Base-by-base conservation (phyloP, 2,113 vertebrate genomes). In the Phocoena sinus region DNA sequence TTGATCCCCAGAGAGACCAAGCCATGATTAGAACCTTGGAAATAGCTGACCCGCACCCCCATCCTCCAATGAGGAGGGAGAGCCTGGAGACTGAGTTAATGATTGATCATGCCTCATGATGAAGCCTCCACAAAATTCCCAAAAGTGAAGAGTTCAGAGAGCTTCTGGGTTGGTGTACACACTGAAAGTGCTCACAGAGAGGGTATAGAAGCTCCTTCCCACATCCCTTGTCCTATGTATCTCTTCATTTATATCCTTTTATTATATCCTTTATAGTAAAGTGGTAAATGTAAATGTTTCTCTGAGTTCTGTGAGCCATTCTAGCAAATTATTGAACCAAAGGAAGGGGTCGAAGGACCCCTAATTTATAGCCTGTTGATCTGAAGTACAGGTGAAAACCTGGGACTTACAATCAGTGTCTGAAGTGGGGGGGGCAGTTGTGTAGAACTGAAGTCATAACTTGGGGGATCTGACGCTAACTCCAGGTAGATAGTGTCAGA, bases 1-100 rank as follows among this genome's bases (percentile, higher is more conserved):
- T 26, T 15, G 1, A 38, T 65, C 11, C 2, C 26, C 15, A 13
- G 28, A 82, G 65, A 94, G 60, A 41, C 56, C 36, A 89, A 53
- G 36, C 1, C 58, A 28, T 44, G 31, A 23, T 80, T 18, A 81
- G 58, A 79, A 62, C 20, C 7, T 33, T 70, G 36, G 14, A 38
- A 18, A 6, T 53, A 60, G 33, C 15, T 18, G 3, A 5, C 4
- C 47, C 3, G 4, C 5, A 20, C 1, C 31, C 21, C 36, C 4
- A 2, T 67, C 47, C 8, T 76, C 21, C 8, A 63, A 11, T 3
- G 87, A 81, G 36, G 20, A 7, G 38, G 36, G 26, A 86, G 38
- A 92, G 31, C 31, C 31, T 36, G 33, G 31, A 36, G 5, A 44
- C 36, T 74, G 76, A 81, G 9, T 67, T 60, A 47, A 65, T 15